Evolutionary conservation across 2,797 vertebrate genomes (phyloP).

Genomic region (Rhinoraja longicauda): DNA sequence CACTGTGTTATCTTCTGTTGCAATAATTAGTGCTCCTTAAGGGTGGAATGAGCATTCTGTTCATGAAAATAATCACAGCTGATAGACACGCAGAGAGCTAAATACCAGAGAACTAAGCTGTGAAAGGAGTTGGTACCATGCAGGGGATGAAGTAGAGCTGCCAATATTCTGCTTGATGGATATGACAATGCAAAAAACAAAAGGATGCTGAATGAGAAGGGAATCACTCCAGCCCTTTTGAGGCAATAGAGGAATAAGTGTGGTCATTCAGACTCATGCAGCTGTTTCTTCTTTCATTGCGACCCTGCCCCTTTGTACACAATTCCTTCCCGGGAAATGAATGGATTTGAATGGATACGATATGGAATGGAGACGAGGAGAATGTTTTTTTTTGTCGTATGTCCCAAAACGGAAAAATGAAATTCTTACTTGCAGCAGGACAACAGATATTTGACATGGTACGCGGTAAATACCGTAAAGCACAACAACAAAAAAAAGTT

Average conservation of each 20-base stretch:
- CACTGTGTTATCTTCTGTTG: background rate
- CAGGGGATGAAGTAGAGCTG: background rate
- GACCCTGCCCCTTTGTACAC: background rate
- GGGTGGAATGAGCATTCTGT: background rate
- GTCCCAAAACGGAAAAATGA: no score
- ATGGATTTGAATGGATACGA: no score
- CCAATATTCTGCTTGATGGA: background rate
- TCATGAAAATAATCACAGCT: conserved; percentile 11
- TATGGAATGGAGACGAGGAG: no score
- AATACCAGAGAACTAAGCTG: background rate
- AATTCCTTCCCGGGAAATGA: no score
- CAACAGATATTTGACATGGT: no score
- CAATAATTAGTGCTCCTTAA: background rate
- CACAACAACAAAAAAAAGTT: no score
- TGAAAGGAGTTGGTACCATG: background rate
- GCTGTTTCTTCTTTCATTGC: background rate
- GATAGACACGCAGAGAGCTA: background rate
- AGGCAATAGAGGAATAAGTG: no score
- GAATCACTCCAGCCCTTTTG: background rate
- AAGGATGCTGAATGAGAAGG: background rate
- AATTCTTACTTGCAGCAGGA: no score
- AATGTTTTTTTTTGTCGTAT: no score
- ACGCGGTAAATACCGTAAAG: no score
- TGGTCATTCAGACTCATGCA: no score
- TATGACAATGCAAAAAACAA: background rate